Base-by-base conservation (phyloP, 2,113 vertebrate genomes). In the Pionites leucogaster region DNA sequence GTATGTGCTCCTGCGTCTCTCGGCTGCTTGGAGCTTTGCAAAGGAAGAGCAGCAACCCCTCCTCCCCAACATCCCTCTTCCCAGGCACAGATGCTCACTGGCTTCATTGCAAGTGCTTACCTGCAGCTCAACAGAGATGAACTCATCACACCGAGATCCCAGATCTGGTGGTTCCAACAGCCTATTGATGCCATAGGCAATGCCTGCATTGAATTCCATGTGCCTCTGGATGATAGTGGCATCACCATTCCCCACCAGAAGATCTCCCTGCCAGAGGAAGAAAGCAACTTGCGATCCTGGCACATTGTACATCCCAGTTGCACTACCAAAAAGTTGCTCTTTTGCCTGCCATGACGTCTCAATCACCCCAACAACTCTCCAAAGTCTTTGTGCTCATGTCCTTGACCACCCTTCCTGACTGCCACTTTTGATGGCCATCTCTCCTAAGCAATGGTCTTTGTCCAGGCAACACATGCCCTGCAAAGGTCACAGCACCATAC, bases 111-210 rank as follows among this genome's bases (percentile, higher is more conserved):
- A 31, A 37, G 27, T 19, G 39, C 95, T 96, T 69, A 97, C 95
- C 39, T 37, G 67, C 42, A 86, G 11, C 59, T 96, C 88, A 80
- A 24, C 89, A n/a, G 96, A 96, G 88, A 90, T 86, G 39, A 98
- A 83, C 44, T 64, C 92, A 76, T 99, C 99, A 81, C 99, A 99
- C 68, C 98, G 98, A 17, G 99, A 98, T 46, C 99, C 99, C 69
- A 99, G 97, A 49, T 98, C 98, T 0, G 98, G 98, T 3, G 99
- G 99, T 94, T 99, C 99, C 96, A 99, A 76, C 29, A 99, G 93
- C 50, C 98, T 98, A 55, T 99, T 97, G 2, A 99, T 99, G 86
- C 99, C 99, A 20, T 98, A 97, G 28, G 99, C 99, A 62, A 99
- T 33, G 49, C 99, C 99, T 23, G 97, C 98, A 17, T 91, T 78